Percentiles rank a stretch among this genome's conserved stretches.
Evolutionary conservation across 2,797 vertebrate species (phyloP).

Genomic region (Steatocranus sp.): DNA sequence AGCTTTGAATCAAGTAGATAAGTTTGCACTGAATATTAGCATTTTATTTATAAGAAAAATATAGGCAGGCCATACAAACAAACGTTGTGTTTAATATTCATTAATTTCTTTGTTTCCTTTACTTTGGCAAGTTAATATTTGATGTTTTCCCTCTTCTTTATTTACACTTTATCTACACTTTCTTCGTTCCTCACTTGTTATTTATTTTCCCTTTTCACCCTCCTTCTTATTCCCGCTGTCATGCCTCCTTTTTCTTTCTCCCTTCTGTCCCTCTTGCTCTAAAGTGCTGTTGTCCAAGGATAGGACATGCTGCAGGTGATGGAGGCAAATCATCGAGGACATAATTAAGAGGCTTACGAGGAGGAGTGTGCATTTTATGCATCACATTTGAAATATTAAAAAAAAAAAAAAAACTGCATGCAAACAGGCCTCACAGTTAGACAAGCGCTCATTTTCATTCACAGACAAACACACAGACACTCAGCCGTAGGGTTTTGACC

Average conservation of each 20-base stretch:
- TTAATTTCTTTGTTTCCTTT: not conserved
- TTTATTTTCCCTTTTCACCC: not conserved
- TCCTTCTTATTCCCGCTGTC: not conserved
- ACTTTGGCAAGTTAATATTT: not conserved
- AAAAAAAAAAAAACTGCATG: not conserved
- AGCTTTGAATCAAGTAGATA: not conserved
- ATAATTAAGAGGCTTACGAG: conserved; percentile 81
- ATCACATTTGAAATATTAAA: conserved; percentile 47
- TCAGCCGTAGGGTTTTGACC: conserved; percentile 69
- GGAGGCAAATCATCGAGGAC: conserved; percentile 78
- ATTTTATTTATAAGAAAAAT: fast-evolving
- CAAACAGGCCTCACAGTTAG: conserved; percentile 58
- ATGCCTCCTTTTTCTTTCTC: not conserved
- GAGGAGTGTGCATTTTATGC: conserved; percentile 36
- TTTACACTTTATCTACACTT: not conserved
- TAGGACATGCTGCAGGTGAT: conserved; percentile 73
- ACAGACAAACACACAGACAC: conserved; percentile 55
- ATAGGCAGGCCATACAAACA: not conserved
- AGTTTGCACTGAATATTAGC: not conserved
- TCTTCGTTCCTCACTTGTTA: not conserved
- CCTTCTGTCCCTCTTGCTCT: conserved; percentile 32
- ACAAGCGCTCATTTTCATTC: conserved; percentile 60
- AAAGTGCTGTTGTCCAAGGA: conserved; percentile 67
- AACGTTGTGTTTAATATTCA: not conserved
- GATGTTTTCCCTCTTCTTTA: not conserved